Conservation (phyloP, 2,113 vertebrate species). For the Pachycephala philippinensis region DNA sequence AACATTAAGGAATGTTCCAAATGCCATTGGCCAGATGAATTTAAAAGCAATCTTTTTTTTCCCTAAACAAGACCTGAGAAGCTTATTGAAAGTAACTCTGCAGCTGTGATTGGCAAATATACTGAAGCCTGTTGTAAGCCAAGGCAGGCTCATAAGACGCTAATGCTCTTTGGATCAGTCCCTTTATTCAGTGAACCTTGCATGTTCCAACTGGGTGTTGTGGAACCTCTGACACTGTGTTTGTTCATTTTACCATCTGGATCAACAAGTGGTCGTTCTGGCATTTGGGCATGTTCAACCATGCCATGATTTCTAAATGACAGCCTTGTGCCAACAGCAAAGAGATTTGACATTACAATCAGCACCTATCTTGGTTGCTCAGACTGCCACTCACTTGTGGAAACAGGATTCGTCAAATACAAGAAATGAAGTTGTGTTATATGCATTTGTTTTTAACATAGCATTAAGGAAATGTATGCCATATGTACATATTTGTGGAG, state of each 20-base stretch:
- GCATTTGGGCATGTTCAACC: constrained; percentile 1
- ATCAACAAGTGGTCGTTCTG: neutral
- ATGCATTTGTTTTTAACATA: neutral
- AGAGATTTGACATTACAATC: neutral
- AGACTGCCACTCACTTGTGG: neutral
- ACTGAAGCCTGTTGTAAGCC: neutral
- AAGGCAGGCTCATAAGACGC: neutral
- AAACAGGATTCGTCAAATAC: neutral
- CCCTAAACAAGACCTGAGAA: neutral
- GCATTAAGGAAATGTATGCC: neutral
- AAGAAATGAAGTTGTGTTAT: neutral
- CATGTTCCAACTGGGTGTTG: neutral
- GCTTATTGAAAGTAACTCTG: neutral
- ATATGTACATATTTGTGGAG: neutral
- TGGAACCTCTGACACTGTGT: neutral
- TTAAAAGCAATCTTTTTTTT: neutral
- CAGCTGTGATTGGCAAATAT: neutral
- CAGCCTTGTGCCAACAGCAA: neutral
- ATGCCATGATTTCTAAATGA: neutral
- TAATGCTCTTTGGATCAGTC: neutral
- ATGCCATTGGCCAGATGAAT: neutral
- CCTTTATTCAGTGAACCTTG: neutral
- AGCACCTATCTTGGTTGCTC: neutral
- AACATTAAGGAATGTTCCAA: neutral
- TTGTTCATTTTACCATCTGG: constrained; percentile 10